phyloP scores from a whole-genome alignment of 1,140 invertebrate genomes.

The Drosophila ambigua region DNA sequence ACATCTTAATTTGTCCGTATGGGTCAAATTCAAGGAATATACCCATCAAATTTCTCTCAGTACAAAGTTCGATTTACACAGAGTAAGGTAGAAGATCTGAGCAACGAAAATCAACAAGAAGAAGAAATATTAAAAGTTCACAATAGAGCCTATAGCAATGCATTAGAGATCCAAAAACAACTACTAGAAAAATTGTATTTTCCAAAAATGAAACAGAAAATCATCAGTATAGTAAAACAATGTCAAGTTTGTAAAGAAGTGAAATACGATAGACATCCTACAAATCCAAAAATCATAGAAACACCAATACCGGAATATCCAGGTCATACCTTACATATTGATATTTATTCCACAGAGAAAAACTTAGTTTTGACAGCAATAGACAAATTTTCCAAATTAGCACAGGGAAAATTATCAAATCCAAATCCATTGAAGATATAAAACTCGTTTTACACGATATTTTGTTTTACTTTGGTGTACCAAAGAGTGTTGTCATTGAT shows the following conservation, averaged over 20 bases:
- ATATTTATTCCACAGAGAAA: conserved; percentile 13
- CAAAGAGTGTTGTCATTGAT: conserved; percentile 41
- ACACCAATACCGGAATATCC: conserved; percentile 18
- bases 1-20: no score
- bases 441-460: conserved; percentile 16
- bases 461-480: conserved; percentile 40
- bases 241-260: conserved; percentile 7
- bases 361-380: not conserved
- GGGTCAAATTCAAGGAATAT: no score
- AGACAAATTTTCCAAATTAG: conserved; percentile 40
- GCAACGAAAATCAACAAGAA: no score
- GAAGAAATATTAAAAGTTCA: no score
- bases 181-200: conserved; percentile 20
- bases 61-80: no score
- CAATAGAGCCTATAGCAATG: not conserved
- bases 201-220: conserved; percentile 22
- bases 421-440: conserved; percentile 23
- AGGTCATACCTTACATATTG: conserved; percentile 2
- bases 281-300: conserved; percentile 7
- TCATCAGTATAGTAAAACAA: conserved; percentile 9
- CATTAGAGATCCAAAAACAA: conserved; percentile 10
- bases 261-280: conserved; percentile 8
- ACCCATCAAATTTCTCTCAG: no score
- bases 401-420: conserved; percentile 19
- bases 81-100: no score